Percentiles rank a stretch among this genome's conserved stretches.
Evolutionary conservation across 92 coral and sea anemone genomes (phyloP).

Genomic region (Palythoa heliodiscus): DNA sequence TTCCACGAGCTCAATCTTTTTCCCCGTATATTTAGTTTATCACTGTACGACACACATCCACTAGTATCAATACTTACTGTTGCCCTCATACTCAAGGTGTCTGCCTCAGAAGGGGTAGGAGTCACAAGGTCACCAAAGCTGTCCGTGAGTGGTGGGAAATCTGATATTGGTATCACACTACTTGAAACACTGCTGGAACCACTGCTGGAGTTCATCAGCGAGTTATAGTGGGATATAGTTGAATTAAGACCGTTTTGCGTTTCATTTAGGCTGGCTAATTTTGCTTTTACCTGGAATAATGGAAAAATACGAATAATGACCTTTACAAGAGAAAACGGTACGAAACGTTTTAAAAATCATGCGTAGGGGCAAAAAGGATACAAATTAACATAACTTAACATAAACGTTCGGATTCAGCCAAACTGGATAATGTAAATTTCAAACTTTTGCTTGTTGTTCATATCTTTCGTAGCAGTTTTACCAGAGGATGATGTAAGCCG

Average conservation of each 20-base stretch:
- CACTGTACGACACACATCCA: too few species aligned
- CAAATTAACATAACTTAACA: too few species aligned
- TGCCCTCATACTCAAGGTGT: conserved; percentile 98
- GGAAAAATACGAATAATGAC: background rate
- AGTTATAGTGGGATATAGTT: conserved; percentile 88
- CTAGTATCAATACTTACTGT: conserved; percentile 68
- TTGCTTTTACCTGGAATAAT: conserved; percentile 75
- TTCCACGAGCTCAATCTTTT: too few species aligned
- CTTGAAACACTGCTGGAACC: conserved; percentile 52
- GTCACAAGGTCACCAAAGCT: conserved; percentile 89
- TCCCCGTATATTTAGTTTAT: too few species aligned
- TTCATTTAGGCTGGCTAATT: conserved; percentile 86
- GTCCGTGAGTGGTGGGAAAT: conserved; percentile 89
- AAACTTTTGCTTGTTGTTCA: background rate
- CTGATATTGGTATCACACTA: conserved; percentile 80
- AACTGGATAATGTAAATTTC: background rate
- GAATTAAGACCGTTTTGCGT: conserved; percentile 86
- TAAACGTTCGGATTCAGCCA: background rate
- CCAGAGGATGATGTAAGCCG: background rate
- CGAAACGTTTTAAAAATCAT: background rate
- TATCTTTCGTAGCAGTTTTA: background rate
- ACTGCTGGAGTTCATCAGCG: conserved; percentile 85
- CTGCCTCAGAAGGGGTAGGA: conserved; percentile 97
- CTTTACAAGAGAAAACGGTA: background rate
- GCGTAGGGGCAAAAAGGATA: too few species aligned